These are phyloP conservation scores for Poecilia velifera DNA, from an alignment of 2,797 vertebrate genomes.

Conservation along the genomic window DNA sequence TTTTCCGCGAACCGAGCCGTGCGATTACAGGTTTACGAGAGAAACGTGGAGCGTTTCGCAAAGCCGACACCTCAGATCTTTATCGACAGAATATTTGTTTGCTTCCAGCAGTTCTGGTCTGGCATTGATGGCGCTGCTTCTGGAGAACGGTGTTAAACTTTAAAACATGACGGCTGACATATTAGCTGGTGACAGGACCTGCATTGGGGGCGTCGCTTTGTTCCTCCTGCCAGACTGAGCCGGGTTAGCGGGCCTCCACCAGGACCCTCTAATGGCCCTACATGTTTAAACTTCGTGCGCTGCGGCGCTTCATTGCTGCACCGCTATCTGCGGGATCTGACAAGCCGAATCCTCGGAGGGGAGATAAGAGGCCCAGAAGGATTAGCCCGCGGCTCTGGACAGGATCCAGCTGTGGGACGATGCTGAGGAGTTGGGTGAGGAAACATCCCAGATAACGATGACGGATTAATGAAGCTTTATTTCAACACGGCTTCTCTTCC, in stretches of 20 bases:
- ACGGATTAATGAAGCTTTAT: constrained; percentile 34
- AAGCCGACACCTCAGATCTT: constrained; percentile 39
- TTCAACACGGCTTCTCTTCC: constrained; percentile 2
- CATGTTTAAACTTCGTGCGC: constrained; percentile 58
- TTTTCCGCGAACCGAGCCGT: constrained; percentile 21
- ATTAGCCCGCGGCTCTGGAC: constrained; percentile 57
- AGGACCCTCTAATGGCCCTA: constrained; percentile 66
- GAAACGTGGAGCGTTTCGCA: constrained; percentile 32
- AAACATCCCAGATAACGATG: constrained; percentile 23
- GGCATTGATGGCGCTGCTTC: constrained; percentile 37
- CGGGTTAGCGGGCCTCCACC: constrained; percentile 52
- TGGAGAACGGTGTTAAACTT: constrained; percentile 45
- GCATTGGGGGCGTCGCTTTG: constrained; percentile 49
- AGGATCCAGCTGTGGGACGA: constrained; percentile 58
- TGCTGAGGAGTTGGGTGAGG: constrained; percentile 9
- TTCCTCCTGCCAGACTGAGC: constrained; percentile 33
- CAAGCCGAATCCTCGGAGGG: constrained; percentile 67
- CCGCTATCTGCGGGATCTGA: constrained; percentile 68
- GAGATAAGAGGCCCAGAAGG: constrained; percentile 64
- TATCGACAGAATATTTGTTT: constrained; percentile 48
- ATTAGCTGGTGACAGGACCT: constrained; percentile 72
- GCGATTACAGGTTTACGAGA: constrained; percentile 38
- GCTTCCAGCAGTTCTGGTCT: constrained; percentile 52
- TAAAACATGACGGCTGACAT: constrained; percentile 53
- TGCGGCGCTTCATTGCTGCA: constrained; percentile 55